These are phyloP conservation scores for Brachyrhaphis roseni DNA, from an alignment of 2,797 vertebrate genomes.

Conservation along the genomic window DNA sequence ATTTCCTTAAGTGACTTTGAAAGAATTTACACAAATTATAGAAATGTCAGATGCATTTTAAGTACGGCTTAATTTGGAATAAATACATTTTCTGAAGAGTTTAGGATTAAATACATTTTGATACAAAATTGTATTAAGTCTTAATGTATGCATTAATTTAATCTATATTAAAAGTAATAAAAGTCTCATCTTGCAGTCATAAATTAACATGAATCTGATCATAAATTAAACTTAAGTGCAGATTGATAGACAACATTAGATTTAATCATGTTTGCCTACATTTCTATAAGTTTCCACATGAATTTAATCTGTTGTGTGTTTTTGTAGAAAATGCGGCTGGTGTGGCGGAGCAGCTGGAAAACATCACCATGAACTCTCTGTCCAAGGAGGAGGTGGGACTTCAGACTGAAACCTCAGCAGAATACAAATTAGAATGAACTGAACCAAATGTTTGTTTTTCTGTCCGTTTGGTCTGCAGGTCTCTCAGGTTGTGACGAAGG, in stretches of 20 bases:
- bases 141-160: neutral
- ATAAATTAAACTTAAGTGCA: neutral
- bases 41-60: neutral
- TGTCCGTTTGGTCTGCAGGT: slow-evolving; percentile 59
- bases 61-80: neutral
- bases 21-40: neutral
- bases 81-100: too few relatives aligned
- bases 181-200: neutral
- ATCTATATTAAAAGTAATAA: neutral
- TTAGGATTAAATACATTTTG: neutral
- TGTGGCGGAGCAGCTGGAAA: slow-evolving; percentile 87
- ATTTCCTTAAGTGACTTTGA: neutral
- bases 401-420: neutral
- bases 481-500: slow-evolving; percentile 86
- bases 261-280: neutral
- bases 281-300: neutral
- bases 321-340: slow-evolving; percentile 86
- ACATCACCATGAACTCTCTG: slow-evolving; percentile 85
- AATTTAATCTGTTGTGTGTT: neutral
- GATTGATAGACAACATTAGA: neutral
- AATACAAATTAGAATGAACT: neutral
- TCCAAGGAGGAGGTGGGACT: slow-evolving; percentile 84
- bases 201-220: neutral
- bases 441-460: neutral
- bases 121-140: neutral